Evolutionary conservation across 2,888 invertebrate species (phyloP).

Genomic region (Coenonympha glycerion): DNA sequence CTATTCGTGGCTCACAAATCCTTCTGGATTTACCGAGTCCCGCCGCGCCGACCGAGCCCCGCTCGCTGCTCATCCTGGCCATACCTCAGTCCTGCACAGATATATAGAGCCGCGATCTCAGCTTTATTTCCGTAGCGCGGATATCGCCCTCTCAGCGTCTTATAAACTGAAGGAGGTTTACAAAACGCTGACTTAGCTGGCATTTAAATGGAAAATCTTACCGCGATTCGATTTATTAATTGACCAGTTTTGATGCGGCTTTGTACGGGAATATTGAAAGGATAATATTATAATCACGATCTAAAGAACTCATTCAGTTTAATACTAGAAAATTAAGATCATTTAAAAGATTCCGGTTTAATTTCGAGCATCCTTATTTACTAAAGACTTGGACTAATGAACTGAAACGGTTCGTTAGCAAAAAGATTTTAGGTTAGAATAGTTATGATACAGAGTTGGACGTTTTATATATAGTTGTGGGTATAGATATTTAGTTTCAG

Average conservation of each 20-base stretch:
- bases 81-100: too few relatives aligned
- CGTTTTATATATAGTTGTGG: too few relatives aligned
- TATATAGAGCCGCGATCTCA: constrained; percentile 40
- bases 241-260: constrained; percentile 17
- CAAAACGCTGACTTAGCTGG: too few relatives aligned
- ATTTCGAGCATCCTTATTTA: too few relatives aligned
- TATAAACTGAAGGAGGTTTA: too few relatives aligned
- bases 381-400: too few relatives aligned
- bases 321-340: background rate
- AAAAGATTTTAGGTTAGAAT: too few relatives aligned
- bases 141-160: constrained; percentile 31
- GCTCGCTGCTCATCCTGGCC: constrained; percentile 18
- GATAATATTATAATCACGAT: background rate
- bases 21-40: constrained; percentile 15
- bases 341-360: too few relatives aligned
- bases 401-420: too few relatives aligned
- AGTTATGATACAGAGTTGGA: too few relatives aligned
- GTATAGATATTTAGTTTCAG: too few relatives aligned
- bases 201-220: constrained; percentile 25
- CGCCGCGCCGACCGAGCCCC: background rate
- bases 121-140: constrained; percentile 43
- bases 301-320: background rate
- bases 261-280: background rate
- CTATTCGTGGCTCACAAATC: constrained; percentile 9
- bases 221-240: constrained; percentile 28